Conservation (phyloP, 2,888 invertebrate species). For the Caenorhabditis sp. region DNA sequence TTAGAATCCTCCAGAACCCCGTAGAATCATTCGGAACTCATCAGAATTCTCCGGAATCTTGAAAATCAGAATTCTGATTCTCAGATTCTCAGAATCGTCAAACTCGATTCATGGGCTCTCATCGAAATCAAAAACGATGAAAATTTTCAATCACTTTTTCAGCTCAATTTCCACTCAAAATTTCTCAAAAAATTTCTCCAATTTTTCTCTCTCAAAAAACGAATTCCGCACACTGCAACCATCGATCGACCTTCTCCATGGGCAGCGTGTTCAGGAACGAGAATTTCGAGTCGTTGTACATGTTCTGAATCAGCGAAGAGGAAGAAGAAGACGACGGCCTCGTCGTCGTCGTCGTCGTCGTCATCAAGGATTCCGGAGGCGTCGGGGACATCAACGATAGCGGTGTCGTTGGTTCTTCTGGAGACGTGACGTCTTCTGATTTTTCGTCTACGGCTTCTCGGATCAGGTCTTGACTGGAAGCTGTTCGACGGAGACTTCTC, state of each 20-base stretch:
- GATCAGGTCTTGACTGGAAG: conserved; percentile 53
- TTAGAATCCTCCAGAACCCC: too few relatives aligned
- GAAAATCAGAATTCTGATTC: too few relatives aligned
- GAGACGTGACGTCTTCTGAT: not conserved
- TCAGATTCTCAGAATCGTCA: too few relatives aligned
- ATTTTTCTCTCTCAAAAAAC: conserved; percentile 25
- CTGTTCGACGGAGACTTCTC: conserved; percentile 62
- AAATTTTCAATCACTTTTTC: not conserved
- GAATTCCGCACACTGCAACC: conserved; percentile 64
- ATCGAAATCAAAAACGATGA: too few relatives aligned
- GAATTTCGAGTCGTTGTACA: conserved; percentile 66
- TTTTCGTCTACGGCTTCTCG: conserved; percentile 38
- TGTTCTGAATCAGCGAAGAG: conserved; percentile 58
- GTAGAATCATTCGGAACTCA: too few relatives aligned
- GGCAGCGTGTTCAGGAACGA: conserved; percentile 60
- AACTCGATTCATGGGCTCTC: too few relatives aligned
- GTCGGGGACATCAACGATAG: not conserved
- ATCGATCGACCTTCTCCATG: conserved; percentile 65
- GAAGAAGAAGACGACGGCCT: not conserved
- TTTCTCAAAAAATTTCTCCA: not conserved
- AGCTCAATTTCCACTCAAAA: not conserved
- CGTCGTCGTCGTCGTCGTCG: not conserved
- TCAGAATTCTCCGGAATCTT: too few relatives aligned
- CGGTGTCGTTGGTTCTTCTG: not conserved
- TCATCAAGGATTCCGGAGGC: not conserved